A percentile compares a stretch with the other conserved stretches of the same genome.
Conservation (phyloP, 2,797 vertebrate species). For the Cossypha caffra region DNA sequence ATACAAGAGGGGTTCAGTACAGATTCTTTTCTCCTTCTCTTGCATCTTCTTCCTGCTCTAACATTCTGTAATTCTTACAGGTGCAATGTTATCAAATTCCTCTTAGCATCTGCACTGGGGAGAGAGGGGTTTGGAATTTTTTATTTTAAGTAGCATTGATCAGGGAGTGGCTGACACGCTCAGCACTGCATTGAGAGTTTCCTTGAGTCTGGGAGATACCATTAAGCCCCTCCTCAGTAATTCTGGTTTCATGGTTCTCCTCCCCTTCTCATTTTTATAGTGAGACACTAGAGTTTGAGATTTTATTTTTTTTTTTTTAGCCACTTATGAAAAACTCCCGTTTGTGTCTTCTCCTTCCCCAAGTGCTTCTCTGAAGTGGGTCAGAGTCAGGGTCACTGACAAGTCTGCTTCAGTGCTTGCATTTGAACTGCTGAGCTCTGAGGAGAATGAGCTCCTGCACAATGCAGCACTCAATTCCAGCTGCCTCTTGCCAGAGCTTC, state of each 20-base stretch:
- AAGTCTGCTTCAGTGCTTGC: conserved; percentile 18
- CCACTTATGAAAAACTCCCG: background rate
- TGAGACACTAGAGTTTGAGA: background rate
- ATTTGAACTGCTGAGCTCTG: conserved; percentile 12
- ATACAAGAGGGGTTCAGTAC: background rate
- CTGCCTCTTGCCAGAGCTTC: conserved; percentile 7
- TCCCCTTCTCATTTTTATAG: background rate
- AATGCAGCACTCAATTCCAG: background rate
- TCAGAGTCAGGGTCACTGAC: conserved; percentile 22
- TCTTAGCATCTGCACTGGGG: background rate
- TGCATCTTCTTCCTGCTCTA: background rate
- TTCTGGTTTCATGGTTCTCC: background rate
- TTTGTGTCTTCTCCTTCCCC: background rate
- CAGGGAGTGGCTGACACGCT: background rate
- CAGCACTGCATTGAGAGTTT: background rate
- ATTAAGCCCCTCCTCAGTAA: background rate
- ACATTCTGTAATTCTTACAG: background rate
- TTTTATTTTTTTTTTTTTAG: background rate
- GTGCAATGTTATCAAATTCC: background rate
- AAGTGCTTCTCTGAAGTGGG: conserved; percentile 4
- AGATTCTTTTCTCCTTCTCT: background rate
- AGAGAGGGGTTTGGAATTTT: background rate
- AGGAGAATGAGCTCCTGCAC: background rate
- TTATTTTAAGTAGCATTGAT: background rate
- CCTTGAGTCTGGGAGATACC: background rate